phyloP scores from a whole-genome alignment of 2,113 vertebrate genomes.

The Mus pahari region DNA sequence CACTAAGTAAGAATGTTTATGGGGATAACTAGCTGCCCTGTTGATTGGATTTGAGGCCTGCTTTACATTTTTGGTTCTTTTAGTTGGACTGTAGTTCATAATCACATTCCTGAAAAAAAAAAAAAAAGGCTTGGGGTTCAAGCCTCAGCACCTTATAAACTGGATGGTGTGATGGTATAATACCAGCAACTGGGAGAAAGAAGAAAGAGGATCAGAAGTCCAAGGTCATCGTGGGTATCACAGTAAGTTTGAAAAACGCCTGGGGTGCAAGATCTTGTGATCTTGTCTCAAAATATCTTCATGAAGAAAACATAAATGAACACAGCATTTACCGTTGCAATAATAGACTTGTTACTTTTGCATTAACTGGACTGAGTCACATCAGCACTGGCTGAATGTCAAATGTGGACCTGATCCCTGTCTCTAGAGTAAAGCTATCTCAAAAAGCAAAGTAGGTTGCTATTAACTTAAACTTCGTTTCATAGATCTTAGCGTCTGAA shows the following conservation, averaged over 20 bases:
- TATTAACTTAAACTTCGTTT: slow-evolving; percentile 34
- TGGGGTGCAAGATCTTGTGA: no score
- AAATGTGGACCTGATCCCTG: background rate
- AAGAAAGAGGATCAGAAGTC: background rate
- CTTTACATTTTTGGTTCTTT: background rate
- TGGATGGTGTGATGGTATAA: background rate
- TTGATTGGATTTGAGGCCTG: background rate
- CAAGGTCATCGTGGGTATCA: background rate
- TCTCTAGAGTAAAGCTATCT: slow-evolving; percentile 53
- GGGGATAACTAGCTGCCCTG: background rate
- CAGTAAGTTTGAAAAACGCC: background rate
- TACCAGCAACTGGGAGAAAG: background rate
- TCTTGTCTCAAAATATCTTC: background rate
- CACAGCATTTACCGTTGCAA: background rate
- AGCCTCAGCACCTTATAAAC: background rate
- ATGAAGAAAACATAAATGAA: background rate
- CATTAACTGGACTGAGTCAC: background rate
- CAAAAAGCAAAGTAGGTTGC: background rate
- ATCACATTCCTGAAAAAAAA: background rate
- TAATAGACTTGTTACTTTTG: background rate
- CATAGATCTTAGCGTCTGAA: background rate
- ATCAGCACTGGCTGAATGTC: background rate
- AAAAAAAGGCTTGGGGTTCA: background rate
- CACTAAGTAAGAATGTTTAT: background rate
- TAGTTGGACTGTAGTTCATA: background rate